These are phyloP conservation scores for Poeciliopsis gracilis DNA, from an alignment of 2,797 vertebrate genomes.

Conservation along the genomic window DNA sequence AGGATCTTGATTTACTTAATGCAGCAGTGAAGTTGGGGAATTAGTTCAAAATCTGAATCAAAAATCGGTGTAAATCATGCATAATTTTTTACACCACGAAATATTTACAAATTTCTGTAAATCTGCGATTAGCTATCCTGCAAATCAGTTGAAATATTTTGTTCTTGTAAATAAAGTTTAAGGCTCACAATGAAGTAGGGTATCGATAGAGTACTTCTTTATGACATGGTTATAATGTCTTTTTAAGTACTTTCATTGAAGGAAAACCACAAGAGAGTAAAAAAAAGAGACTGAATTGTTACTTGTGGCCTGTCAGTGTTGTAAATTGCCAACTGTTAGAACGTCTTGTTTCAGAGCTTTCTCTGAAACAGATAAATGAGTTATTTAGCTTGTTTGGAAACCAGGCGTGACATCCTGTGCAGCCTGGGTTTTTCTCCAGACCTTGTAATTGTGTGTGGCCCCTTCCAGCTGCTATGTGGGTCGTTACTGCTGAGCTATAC, in stretches of 20 bases:
- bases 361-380: background rate
- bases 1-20: too few species aligned
- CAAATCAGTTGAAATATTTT: too few species aligned
- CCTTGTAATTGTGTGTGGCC: slow-evolving; percentile 1
- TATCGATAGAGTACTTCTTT: background rate
- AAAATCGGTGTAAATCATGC: background rate
- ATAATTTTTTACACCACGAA: background rate
- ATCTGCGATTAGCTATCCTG: background rate
- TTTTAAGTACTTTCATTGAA: background rate
- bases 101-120: background rate
- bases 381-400: background rate
- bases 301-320: background rate
- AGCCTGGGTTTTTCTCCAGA: background rate
- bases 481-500: background rate
- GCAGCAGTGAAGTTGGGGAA: background rate
- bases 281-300: background rate
- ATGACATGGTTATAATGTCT: background rate
- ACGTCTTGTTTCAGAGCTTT: background rate
- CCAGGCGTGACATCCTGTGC: background rate
- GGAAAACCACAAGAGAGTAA: background rate
- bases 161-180: too few species aligned
- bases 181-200: background rate
- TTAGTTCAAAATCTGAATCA: background rate
- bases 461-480: background rate
- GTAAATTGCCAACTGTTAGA: background rate